Base-by-base conservation (phyloP, 2,113 vertebrate species). In the Cercopithecus mona region DNA sequence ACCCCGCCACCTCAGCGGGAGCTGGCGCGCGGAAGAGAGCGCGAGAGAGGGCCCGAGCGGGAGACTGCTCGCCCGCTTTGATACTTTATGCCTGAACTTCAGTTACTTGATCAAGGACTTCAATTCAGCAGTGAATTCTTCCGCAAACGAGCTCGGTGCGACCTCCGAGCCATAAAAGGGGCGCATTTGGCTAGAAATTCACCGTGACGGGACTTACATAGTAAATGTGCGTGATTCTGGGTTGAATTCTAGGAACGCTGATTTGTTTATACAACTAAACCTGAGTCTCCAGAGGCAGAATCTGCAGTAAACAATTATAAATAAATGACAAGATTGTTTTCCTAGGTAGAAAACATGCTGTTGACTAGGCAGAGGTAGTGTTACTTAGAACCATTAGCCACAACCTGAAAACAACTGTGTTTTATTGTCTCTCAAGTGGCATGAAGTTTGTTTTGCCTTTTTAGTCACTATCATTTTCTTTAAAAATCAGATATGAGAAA, bases 91-190 rank as follows among this genome's bases (percentile, higher is more conserved):
- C 98, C 94, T 96, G 59, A 76, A 97, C 98, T 98, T 98, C 97
- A 98, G 16, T 94, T 95, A 90, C 98, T 96, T 94, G 97, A 99
- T 98, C 98, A 98, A 99, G 98, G 93, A 92, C 98, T 98, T 96
- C 85, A 97, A 98, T 97, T 97, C 98, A 94, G 97, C 76, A 40
- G 70, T 94, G 98, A 87, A 79, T 98, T 97, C 96, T 96, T 93
- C 90, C 83, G 75, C 82, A 18, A 97, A 92, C 10, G 92, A 90
- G 81, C 98, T 91, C 76, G 22, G 66, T 66, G 52, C 12, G 84
- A 94, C 97, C 97, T 96, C 90, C 38, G 78, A 85, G 97, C 96
- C 93, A n/a, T 25, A 52, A 81, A 91, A 92, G 83, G 61, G n/a
- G 87, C 76, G 16, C 55, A 87, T 96, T 90, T 78, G 79, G 50